Conservation (phyloP, 2,113 vertebrate species). For the Pelusios castaneus region DNA sequence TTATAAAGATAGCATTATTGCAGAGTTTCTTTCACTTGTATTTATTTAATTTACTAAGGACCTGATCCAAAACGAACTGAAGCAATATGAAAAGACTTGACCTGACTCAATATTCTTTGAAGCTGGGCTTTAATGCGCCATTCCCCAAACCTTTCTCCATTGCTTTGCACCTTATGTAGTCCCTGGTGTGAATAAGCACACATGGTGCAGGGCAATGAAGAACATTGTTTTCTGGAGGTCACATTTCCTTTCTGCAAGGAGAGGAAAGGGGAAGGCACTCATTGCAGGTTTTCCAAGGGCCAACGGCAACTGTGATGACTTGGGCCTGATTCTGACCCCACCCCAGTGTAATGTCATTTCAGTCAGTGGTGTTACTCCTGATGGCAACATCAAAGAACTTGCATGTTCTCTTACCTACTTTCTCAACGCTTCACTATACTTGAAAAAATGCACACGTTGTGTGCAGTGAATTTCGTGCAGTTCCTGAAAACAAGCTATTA, state of each 20-base stretch:
- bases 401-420: neutral
- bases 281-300: neutral
- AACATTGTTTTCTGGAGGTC: neutral
- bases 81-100: slow-evolving; percentile 8
- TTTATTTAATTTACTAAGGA: slow-evolving; percentile 19
- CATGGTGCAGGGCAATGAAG: neutral
- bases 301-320: neutral
- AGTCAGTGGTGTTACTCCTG: neutral
- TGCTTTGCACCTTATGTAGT: neutral
- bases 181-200: neutral
- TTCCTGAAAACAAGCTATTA: neutral
- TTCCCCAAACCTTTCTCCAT: neutral
- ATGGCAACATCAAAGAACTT: fast-evolving
- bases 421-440: neutral
- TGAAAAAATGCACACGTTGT: neutral
- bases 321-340: neutral
- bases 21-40: neutral
- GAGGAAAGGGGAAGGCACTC: fast-evolving
- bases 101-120: neutral
- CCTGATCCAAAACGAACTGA: slow-evolving; percentile 56
- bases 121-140: neutral
- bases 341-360: neutral
- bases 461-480: neutral
- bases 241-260: neutral
- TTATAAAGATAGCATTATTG: neutral